phyloP scores from a whole-genome alignment of 2,888 invertebrate species.

The Trachelus stipa region DNA sequence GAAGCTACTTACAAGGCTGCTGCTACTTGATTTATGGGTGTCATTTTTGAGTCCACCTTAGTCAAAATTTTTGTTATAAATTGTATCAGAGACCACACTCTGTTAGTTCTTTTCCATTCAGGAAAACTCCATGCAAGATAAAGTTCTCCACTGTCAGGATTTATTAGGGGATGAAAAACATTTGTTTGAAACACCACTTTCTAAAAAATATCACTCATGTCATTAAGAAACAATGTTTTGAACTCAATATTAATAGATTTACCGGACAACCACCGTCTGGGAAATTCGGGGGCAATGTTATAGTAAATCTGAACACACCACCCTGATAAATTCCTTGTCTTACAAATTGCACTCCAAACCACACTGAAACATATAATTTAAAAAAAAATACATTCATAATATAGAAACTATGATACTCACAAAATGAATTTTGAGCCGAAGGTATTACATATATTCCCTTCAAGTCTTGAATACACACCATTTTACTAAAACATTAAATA shows the following conservation, averaged over 20 bases:
- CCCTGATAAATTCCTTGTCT: slow-evolving; percentile 90
- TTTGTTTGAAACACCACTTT: slow-evolving; percentile 85
- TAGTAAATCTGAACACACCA: slow-evolving; percentile 89
- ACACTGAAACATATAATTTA: slow-evolving; percentile 73
- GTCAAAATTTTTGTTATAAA: slow-evolving; percentile 86
- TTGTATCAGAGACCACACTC: slow-evolving; percentile 88
- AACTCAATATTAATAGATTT: slow-evolving; percentile 62
- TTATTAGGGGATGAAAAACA: slow-evolving; percentile 88
- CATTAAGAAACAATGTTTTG: slow-evolving; percentile 2
- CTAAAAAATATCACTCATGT: slow-evolving; percentile 68
- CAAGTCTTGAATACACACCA: slow-evolving; percentile 85
- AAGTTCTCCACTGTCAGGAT: slow-evolving; percentile 81
- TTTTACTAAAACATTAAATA: slow-evolving; percentile 74
- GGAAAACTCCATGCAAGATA: slow-evolving; percentile 84
- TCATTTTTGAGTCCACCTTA: slow-evolving; percentile 79
- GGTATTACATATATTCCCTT: slow-evolving; percentile 94
- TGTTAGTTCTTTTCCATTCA: slow-evolving; percentile 81
- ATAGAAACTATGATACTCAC: slow-evolving; percentile 70
- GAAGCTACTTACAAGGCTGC: slow-evolving; percentile 72
- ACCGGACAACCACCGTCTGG: slow-evolving; percentile 89
- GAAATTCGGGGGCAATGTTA: slow-evolving; percentile 88
- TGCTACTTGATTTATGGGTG: slow-evolving; percentile 79
- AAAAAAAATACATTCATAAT: slow-evolving; percentile 19
- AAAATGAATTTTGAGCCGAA: slow-evolving; percentile 82
- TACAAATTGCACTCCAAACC: slow-evolving; percentile 93